Percentiles rank a stretch among this genome's conserved stretches.
Conservation (phyloP, 2,797 vertebrate species). For the Heterohyrax brucei region DNA sequence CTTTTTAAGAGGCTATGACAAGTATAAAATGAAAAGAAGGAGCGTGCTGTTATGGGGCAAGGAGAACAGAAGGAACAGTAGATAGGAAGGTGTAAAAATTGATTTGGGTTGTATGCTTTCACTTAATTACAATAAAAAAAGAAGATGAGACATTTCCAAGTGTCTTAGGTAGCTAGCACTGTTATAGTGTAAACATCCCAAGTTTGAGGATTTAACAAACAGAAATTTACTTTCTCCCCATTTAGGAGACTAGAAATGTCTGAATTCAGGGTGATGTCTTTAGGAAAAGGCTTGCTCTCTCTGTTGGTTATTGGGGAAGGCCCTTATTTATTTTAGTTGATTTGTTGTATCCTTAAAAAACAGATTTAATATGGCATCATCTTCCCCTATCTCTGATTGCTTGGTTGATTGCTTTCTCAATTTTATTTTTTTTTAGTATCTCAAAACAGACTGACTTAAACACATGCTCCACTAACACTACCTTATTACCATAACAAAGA, state of each 20-base stretch:
- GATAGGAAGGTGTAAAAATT: too few species aligned
- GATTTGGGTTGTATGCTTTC: too few species aligned
- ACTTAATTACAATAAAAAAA: too few species aligned
- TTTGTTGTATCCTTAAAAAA: background rate
- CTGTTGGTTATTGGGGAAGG: background rate
- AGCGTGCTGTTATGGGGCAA: too few species aligned
- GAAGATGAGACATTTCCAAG: background rate
- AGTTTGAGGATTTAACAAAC: background rate
- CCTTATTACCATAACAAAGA: background rate
- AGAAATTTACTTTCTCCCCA: background rate
- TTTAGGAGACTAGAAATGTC: background rate
- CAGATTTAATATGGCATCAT: background rate
- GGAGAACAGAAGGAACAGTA: too few species aligned
- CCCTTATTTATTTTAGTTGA: background rate
- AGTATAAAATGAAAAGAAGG: too few species aligned
- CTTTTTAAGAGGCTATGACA: too few species aligned
- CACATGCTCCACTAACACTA: too few species aligned
- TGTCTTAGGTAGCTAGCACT: background rate
- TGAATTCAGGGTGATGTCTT: background rate
- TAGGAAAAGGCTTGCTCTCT: background rate
- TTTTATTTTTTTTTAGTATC: background rate
- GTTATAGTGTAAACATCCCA: background rate
- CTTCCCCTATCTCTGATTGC: background rate
- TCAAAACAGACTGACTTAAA: background rate
- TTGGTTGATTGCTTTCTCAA: background rate